These are phyloP conservation scores for Hesperophylax magnus DNA, from an alignment of 1,140 invertebrate genomes.

Conservation along the genomic window DNA sequence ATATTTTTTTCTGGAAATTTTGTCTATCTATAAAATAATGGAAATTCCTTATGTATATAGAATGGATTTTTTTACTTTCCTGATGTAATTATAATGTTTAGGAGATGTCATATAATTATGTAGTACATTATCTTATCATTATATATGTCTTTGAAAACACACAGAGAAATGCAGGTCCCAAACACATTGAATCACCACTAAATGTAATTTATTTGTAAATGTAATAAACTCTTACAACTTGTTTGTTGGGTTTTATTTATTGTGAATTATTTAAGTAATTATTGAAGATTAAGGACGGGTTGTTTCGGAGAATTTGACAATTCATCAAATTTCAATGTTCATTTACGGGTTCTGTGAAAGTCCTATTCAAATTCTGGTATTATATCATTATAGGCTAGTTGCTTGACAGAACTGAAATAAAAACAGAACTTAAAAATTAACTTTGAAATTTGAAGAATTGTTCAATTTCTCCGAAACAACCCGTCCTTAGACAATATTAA, in stretches of 20 bases:
- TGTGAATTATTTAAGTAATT: too few relatives aligned
- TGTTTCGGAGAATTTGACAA: too few relatives aligned
- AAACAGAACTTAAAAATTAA: too few relatives aligned
- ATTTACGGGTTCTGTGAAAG: too few relatives aligned
- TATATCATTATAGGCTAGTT: too few relatives aligned
- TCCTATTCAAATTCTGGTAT: too few relatives aligned
- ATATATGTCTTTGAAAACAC: conserved; percentile 8
- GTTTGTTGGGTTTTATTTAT: not conserved
- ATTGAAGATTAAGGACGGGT: too few relatives aligned
- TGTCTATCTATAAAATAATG: not conserved
- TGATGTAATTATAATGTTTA: not conserved
- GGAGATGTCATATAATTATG: not conserved
- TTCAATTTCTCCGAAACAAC: too few relatives aligned
- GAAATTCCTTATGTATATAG: conserved; percentile 18
- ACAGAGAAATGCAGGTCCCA: conserved; percentile 36
- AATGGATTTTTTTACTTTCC: conserved; percentile 27
- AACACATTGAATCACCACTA: conserved; percentile 28
- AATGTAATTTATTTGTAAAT: conserved; percentile 34
- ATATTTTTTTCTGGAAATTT: not conserved
- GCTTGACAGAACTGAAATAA: too few relatives aligned
- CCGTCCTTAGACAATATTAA: too few relatives aligned
- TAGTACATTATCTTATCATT: not conserved
- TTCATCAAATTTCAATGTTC: too few relatives aligned
- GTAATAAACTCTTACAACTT: conserved; percentile 22
- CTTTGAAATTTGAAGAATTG: too few relatives aligned